Evolutionary conservation across 2,113 vertebrate species (phyloP).

Genomic region (Thalassoma bifasciatum): DNA sequence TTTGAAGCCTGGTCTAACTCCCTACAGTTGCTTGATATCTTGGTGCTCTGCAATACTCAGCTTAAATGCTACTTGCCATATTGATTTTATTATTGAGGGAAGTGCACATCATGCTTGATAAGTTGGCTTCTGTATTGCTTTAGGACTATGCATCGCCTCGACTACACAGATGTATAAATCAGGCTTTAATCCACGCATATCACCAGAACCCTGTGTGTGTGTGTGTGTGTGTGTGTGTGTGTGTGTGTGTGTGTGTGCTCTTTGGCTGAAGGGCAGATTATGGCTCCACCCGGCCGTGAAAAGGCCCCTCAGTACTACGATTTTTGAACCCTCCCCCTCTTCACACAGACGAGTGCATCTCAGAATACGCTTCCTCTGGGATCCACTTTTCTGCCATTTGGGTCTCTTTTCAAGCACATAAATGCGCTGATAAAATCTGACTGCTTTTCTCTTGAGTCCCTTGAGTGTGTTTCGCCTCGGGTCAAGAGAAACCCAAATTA

Average conservation of each 20-base stretch:
- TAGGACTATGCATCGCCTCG: neutral
- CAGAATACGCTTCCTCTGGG: slow-evolving; percentile 43
- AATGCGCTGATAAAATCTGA: slow-evolving; percentile 56
- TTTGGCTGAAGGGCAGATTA: slow-evolving; percentile 71
- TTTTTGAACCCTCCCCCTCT: slow-evolving; percentile 17
- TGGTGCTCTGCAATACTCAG: too few relatives aligned
- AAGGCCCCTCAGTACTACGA: slow-evolving; percentile 47
- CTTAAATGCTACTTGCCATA: too few relatives aligned
- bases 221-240: neutral
- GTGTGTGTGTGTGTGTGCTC: neutral
- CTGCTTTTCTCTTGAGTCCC: slow-evolving; percentile 36
- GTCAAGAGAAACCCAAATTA: slow-evolving; percentile 51
- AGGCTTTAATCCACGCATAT: slow-evolving; percentile 38
- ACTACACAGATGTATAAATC: too few relatives aligned
- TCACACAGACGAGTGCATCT: slow-evolving; percentile 9
- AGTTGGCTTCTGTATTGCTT: too few relatives aligned
- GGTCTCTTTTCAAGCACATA: slow-evolving; percentile 40
- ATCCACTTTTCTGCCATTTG: slow-evolving; percentile 38
- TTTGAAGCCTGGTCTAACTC: too few relatives aligned
- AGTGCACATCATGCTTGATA: too few relatives aligned
- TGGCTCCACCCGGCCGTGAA: slow-evolving; percentile 64
- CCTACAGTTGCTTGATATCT: too few relatives aligned
- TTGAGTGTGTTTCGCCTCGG: slow-evolving; percentile 35
- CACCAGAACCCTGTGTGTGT: slow-evolving; percentile 27
- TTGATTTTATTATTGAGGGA: too few relatives aligned